Percentiles rank a stretch among this genome's conserved stretches.
These are phyloP conservation scores for Rhagologus leucostigma DNA, from an alignment of 2,113 vertebrate genomes.

Conservation along the genomic window DNA sequence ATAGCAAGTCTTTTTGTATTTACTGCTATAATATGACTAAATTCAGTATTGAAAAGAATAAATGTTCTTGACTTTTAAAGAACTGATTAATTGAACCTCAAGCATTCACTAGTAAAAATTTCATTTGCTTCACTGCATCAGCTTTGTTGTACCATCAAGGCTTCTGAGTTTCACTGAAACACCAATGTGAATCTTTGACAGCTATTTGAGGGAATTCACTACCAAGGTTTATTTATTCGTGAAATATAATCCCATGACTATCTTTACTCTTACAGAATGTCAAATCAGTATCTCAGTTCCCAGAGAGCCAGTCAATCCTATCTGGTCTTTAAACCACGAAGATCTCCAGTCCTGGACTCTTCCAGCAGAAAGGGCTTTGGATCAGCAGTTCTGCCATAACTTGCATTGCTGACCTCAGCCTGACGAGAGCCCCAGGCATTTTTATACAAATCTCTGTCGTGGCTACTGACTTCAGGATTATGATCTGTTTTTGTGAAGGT, in stretches of 20 bases:
- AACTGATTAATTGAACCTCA: background rate
- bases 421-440: background rate
- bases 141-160: background rate
- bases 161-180: background rate
- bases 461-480: background rate
- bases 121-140: background rate
- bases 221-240: constrained; percentile 34
- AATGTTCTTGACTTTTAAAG: constrained; percentile 4
- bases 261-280: constrained; percentile 17
- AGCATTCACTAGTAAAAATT: background rate
- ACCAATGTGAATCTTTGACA: background rate
- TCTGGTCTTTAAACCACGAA: background rate
- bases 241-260: constrained; percentile 29
- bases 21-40: constrained; percentile 19
- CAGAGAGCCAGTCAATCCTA: background rate
- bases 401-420: background rate
- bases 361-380: background rate
- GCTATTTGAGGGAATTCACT: background rate
- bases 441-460: background rate
- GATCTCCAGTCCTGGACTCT: background rate
- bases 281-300: background rate
- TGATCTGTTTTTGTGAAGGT: background rate
- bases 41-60: background rate
- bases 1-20: constrained; percentile 3
- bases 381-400: background rate